Conservation (phyloP, 2,797 vertebrate genomes). For the Darevskia mixta region DNA sequence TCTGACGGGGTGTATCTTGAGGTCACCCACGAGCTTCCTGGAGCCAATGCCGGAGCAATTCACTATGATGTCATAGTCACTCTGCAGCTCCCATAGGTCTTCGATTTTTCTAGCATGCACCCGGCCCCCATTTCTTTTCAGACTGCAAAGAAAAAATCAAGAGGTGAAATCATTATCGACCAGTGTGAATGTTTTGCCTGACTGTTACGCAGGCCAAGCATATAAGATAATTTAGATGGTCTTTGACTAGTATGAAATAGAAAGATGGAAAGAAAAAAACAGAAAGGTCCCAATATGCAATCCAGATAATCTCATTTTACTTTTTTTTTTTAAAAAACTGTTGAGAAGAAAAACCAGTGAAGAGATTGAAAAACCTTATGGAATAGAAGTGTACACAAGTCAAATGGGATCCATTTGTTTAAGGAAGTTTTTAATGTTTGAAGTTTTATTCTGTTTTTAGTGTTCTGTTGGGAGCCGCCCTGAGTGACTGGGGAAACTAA, state of each 20-base stretch:
- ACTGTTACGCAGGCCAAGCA: neutral
- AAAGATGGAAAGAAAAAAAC: constrained; percentile 18
- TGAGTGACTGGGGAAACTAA: no score
- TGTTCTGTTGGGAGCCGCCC: no score
- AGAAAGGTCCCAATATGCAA: neutral
- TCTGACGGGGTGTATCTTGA: constrained; percentile 80
- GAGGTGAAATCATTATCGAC: constrained; percentile 1
- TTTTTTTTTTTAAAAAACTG: no score
- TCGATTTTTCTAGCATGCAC: constrained; percentile 79
- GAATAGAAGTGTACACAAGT: no score
- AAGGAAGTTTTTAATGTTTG: no score
- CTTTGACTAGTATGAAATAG: neutral
- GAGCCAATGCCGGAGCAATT: constrained; percentile 92
- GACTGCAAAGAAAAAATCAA: constrained; percentile 74
- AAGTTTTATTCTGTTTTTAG: no score
- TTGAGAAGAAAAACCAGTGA: no score
- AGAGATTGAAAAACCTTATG: no score
- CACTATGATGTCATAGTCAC: constrained; percentile 84
- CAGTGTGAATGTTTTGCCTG: neutral
- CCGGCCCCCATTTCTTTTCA: constrained; percentile 81
- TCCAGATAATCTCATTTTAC: neutral
- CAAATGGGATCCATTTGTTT: no score
- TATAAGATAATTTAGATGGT: neutral
- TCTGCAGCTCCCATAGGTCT: constrained; percentile 84
- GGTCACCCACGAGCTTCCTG: constrained; percentile 80